Evolutionary conservation across 2,113 vertebrate genomes (phyloP), one percentile per base, ranked within the genome.

Genomic region (Pterocles gutturalis): DNA sequence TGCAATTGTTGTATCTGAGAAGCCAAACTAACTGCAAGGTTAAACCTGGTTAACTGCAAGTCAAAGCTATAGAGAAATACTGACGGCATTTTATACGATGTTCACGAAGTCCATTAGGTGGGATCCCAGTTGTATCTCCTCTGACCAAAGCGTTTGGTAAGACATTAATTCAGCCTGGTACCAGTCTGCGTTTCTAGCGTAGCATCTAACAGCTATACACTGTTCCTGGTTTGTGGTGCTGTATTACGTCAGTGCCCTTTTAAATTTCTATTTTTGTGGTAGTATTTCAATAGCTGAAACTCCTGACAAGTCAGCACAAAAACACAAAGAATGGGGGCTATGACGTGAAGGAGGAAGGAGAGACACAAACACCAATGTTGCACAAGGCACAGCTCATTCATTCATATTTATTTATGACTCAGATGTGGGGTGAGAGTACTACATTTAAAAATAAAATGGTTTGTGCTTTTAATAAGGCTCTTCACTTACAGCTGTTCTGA

Each of bases 401-500:
- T 83, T 75, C 36, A 24, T 92, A 70, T 88, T 90, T 90, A 88
- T 92, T 93, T 91, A 54, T 55, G 71, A 54, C 61, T 73, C 67
- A 34, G 82, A 38, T 48, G 34, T 73, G 82, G 62, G 55, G 22
- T 58, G 79, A 66, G 25, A 86, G 38, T 21, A 5, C 17, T 24
- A 62, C 76, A 58, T 70, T 91, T 83, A 48, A 83, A 95, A 95
- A 94, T 46, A 67, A 93, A 90, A 73, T 49, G 41, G 34, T 71
- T 89, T 92, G 72, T 55, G 66, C 66, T 94, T 96, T 89, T 91
- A 94, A 91, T 83, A 95, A 91, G 89, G 83, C 53, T 91, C 65
- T 82, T 92, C 64, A 57, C 90, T 93, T 83, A 62, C 43, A 93
- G 34, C 53, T 85, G 9, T 71, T 95, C 62, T 91, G 77, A 53